phyloP scores from a whole-genome alignment of 2,797 vertebrate species.

The Diceros bicornis region DNA sequence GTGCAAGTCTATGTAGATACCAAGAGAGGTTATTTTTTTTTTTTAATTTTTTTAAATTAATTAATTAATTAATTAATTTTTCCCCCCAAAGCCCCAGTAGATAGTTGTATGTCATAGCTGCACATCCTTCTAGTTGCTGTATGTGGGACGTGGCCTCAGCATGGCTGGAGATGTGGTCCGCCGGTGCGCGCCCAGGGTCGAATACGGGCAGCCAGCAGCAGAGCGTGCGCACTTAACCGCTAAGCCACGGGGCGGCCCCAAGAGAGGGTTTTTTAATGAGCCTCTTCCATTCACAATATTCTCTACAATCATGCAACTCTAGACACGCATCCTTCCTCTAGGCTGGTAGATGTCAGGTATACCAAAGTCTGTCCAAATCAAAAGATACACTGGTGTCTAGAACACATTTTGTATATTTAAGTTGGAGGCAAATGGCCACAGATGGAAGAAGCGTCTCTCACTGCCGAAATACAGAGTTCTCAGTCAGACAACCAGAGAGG shows the following conservation, averaged over 20 bases:
- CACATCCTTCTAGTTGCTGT: no score
- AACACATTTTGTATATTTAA: neutral
- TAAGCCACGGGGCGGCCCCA: no score
- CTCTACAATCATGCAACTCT: neutral
- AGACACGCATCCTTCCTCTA: neutral
- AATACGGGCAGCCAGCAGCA: no score
- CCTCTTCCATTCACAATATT: neutral
- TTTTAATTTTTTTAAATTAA: no score
- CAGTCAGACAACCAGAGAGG: neutral
- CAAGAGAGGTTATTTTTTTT: neutral
- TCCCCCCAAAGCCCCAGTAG: no score
- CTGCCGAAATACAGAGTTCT: neutral
- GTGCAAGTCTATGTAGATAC: neutral
- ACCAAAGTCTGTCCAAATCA: neutral
- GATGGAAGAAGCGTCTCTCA: neutral
- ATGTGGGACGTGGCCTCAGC: no score
- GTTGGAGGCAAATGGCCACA: conserved; percentile 18
- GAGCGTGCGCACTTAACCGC: no score
- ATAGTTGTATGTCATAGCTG: no score
- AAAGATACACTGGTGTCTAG: neutral
- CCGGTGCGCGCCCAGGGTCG: no score
- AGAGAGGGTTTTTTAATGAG: neutral
- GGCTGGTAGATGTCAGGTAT: neutral
- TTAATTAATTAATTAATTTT: no score
- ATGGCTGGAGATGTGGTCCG: no score